Percentiles rank a stretch among this genome's conserved stretches.
phyloP scores from a whole-genome alignment of 2,797 vertebrate genomes.

The Trichosurus vulpecula region DNA sequence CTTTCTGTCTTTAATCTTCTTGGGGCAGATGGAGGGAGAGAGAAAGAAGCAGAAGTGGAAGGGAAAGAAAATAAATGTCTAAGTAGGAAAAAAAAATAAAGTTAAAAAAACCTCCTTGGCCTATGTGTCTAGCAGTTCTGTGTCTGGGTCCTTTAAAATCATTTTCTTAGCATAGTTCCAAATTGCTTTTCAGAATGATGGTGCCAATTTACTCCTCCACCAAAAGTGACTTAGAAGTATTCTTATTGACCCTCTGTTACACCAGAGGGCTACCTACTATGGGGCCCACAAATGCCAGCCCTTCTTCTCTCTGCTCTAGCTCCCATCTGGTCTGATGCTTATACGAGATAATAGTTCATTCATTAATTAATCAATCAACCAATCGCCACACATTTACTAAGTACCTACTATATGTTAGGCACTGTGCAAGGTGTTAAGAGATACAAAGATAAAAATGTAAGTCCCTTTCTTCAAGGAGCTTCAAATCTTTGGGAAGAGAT shows the following conservation, averaged over 20 bases:
- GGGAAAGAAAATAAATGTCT: background rate
- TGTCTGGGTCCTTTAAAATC: background rate
- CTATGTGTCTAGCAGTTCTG: background rate
- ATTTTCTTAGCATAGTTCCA: background rate
- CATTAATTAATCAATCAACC: background rate
- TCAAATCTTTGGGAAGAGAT: background rate
- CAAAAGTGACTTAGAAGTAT: background rate
- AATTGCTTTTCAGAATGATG: background rate
- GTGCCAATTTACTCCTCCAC: background rate
- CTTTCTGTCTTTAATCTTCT: background rate
- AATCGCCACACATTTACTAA: background rate
- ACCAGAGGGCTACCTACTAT: background rate
- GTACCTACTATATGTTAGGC: background rate
- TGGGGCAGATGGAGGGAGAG: background rate
- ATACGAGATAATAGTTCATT: background rate
- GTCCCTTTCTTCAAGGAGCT: background rate
- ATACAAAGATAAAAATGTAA: background rate
- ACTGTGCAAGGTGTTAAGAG: background rate
- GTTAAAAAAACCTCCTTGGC: background rate
- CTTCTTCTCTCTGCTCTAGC: background rate
- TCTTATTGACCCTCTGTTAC: background rate
- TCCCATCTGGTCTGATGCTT: background rate
- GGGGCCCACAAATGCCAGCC: background rate
- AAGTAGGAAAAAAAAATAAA: background rate
- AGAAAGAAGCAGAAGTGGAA: background rate